phyloP scores from a whole-genome alignment of 2,797 vertebrate genomes.

The Hybognathus amarus region DNA sequence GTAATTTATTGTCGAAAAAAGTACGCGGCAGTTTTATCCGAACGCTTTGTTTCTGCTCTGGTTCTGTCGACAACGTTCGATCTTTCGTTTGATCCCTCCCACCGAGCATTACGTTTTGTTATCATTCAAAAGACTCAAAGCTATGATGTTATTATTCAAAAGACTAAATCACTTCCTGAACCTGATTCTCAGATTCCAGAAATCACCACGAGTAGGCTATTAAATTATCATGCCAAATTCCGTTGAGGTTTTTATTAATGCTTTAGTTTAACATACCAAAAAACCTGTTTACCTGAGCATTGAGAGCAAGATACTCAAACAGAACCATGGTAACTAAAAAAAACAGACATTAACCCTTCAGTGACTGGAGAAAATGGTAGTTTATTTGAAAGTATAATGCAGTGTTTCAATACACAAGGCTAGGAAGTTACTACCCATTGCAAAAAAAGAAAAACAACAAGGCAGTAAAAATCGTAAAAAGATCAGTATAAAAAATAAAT shows the following conservation, averaged over 20 bases:
- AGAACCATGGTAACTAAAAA: slow-evolving; percentile 36
- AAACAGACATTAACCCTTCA: slow-evolving; percentile 18
- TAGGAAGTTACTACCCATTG: not conserved
- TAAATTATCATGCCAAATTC: not conserved
- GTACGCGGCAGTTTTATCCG: not conserved
- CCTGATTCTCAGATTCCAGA: not conserved
- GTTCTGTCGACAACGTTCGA: not conserved
- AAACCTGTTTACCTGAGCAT: not conserved
- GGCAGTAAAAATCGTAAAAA: not conserved
- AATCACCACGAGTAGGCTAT: not conserved
- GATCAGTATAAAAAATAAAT: slow-evolving; percentile 13
- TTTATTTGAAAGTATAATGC: not conserved
- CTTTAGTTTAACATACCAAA: no score
- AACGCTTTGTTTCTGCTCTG: not conserved
- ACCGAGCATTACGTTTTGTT: slow-evolving; percentile 23
- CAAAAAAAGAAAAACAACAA: not conserved
- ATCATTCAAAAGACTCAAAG: slow-evolving; percentile 29
- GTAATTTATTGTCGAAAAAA: not conserved
- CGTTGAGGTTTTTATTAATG: not conserved
- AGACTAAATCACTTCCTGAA: slow-evolving; percentile 23
- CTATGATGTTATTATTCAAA: slow-evolving; percentile 42
- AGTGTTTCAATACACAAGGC: not conserved
- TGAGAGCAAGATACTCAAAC: not conserved
- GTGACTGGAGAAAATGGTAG: not conserved
- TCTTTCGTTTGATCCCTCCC: slow-evolving; percentile 29